Evolutionary conservation across 2,113 vertebrate species (phyloP), one percentile per base, ranked within the genome.

Genomic region (Antennarius striatus): DNA sequence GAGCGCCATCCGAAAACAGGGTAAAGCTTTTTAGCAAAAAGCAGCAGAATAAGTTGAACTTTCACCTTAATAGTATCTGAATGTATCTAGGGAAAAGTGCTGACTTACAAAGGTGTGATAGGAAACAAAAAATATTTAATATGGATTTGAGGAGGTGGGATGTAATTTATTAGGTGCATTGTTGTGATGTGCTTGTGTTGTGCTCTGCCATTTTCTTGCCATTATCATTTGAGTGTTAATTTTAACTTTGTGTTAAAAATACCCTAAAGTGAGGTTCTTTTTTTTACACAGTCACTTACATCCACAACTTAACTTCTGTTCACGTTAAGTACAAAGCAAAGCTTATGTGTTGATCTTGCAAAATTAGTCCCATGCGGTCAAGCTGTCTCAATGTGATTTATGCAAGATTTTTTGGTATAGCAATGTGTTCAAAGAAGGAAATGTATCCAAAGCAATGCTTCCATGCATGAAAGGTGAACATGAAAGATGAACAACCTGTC

Each of bases 1-100:
- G 92, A 71, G 96, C 96, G 5, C 97, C 96, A 51, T 89, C 93
- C 58, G 95, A 94, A 89, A 94, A 94, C 75, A 96, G 96, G 93
- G 96, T 96, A 76, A 9, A 62, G 57, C 36, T 3, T 29, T 52
- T 52, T 29, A 29, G 28, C 10, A 5, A 1, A 12, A 7, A 4
- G 11, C 15, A 63, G 29, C 36, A 40, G 10, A 60, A 40, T 13
- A 12, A 13, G n/a, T 10, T 51, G 30, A 0, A 16, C 15, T 58
- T 49, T 4, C 6, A 56, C 13, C 10, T 46, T 15, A 46, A 7
- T 66, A 3, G 17, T 5, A 56, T 9, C 45, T 15, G 45, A 10
- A 30, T 58, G n/a, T 3, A 9, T 14, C 17, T n/a, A 48, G n/a
- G 13, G 0, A 29, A 22, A 54, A 55, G 8, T 6, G 13, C 47